phyloP scores from a whole-genome alignment of 2,888 invertebrate species.

The Agrypnus murinus region DNA sequence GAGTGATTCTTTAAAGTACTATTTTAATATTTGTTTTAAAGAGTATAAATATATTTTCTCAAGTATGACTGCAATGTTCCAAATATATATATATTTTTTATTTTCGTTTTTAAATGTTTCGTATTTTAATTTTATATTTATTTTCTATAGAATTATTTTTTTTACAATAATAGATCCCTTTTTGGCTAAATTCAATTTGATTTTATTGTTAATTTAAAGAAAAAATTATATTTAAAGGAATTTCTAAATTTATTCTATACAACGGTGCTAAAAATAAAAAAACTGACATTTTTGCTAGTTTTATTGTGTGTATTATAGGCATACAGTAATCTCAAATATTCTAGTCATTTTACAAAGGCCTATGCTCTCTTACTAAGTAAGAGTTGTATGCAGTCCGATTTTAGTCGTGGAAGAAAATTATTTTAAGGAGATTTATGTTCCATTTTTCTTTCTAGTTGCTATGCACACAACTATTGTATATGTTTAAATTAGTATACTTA shows the following conservation, averaged over 20 bases:
- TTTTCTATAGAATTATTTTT: no score
- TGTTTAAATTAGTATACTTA: constrained; percentile 17
- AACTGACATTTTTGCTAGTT: constrained; percentile 46
- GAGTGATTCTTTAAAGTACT: neutral
- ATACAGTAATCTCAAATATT: constrained; percentile 47
- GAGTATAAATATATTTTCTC: constrained; percentile 1
- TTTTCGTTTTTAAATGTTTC: neutral
- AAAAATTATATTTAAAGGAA: constrained; percentile 14
- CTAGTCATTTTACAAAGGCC: constrained; percentile 51
- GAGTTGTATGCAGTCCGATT: constrained; percentile 41
- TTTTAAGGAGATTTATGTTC: constrained; percentile 25
- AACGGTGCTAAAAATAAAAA: constrained; percentile 44
- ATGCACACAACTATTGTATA: constrained; percentile 6
- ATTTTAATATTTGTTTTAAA: neutral
- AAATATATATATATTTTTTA: constrained; percentile 1
- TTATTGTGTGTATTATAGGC: constrained; percentile 46
- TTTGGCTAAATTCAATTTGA: neutral
- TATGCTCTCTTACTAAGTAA: constrained; percentile 51
- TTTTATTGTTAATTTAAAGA: neutral
- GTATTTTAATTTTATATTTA: no score
- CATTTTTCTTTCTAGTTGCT: constrained; percentile 34
- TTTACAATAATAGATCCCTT: constrained; percentile 26
- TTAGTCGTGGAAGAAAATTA: constrained; percentile 28
- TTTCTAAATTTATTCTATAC: constrained; percentile 44
- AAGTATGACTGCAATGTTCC: constrained; percentile 10